Evolutionary conservation across 2,888 invertebrate genomes (phyloP).

Genomic region (Machimus rusticus): DNA sequence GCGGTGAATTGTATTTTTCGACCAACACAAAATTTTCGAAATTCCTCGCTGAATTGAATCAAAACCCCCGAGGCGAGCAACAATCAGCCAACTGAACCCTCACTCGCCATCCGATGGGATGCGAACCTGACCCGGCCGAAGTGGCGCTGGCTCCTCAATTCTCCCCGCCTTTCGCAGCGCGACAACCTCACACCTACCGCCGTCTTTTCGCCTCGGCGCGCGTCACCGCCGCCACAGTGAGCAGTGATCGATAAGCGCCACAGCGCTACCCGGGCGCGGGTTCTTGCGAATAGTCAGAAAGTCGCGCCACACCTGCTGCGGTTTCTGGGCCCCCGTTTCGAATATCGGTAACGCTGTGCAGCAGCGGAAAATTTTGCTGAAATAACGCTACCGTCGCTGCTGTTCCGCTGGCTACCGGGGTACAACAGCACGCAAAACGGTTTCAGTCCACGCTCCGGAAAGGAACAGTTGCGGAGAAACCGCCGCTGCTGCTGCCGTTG

Average conservation of each 20-base stretch:
- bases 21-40: conserved; percentile 64
- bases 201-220: not conserved
- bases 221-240: not conserved
- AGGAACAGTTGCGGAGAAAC: not conserved
- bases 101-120: not conserved
- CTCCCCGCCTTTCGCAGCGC: not conserved
- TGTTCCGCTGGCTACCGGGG: not conserved
- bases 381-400: conserved; percentile 29
- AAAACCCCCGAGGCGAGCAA: not conserved
- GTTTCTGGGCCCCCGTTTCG: conserved; percentile 55
- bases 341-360: conserved; percentile 63
- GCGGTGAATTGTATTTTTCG: conserved; percentile 61
- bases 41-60: conserved; percentile 51
- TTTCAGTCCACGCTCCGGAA: not conserved
- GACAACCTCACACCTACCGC: not conserved
- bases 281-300: not conserved
- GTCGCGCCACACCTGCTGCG: not conserved
- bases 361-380: conserved; percentile 48
- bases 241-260: not conserved
- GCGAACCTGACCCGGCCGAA: not conserved
- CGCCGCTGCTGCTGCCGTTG: not conserved
- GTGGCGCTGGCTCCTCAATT: not conserved
- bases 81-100: not conserved
- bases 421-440: conserved; percentile 13
- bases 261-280: not conserved